Conservation (phyloP, 1,140 invertebrate genomes). For the Drosophila lini region DNA sequence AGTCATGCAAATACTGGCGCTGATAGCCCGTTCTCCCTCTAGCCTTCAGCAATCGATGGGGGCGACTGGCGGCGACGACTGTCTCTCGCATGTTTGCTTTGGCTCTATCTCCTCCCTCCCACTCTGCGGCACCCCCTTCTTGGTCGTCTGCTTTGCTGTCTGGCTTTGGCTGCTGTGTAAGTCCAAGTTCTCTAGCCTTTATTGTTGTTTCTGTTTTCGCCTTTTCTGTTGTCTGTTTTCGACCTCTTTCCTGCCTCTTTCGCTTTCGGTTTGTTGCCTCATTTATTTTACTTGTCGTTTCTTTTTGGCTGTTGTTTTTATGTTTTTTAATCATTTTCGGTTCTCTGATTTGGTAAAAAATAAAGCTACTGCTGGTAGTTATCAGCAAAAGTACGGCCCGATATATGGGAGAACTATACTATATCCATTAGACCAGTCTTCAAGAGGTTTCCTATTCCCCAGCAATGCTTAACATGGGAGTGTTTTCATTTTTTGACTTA, state of each 20-base stretch:
- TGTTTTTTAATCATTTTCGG: constrained; percentile 70
- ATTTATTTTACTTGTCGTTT: constrained; percentile 72
- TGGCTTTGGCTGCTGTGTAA: constrained; percentile 68
- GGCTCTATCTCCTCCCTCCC: constrained; percentile 28
- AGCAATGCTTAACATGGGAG: background rate
- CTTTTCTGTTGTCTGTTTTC: constrained; percentile 53
- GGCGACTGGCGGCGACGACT: constrained; percentile 20
- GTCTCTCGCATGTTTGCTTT: constrained; percentile 47
- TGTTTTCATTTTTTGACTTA: no score
- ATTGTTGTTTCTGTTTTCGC: constrained; percentile 50
- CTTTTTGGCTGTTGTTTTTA: constrained; percentile 42
- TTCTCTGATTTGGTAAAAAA: constrained; percentile 58
- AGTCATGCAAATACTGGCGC: constrained; percentile 31
- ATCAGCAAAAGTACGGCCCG: constrained; percentile 22
- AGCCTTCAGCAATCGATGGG: constrained; percentile 56
- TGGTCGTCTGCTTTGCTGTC: constrained; percentile 37
- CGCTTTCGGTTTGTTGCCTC: constrained; percentile 66
- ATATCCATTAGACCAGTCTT: background rate
- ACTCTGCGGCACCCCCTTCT: constrained; percentile 16
- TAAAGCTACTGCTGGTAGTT: constrained; percentile 27
- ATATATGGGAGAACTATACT: constrained; percentile 14
- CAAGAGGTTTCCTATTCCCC: background rate
- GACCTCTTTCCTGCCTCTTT: constrained; percentile 37
- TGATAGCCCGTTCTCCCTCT: constrained; percentile 37
- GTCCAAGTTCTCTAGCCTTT: constrained; percentile 70